Conservation (phyloP, 2,113 vertebrate species). For the Rynchops niger region DNA sequence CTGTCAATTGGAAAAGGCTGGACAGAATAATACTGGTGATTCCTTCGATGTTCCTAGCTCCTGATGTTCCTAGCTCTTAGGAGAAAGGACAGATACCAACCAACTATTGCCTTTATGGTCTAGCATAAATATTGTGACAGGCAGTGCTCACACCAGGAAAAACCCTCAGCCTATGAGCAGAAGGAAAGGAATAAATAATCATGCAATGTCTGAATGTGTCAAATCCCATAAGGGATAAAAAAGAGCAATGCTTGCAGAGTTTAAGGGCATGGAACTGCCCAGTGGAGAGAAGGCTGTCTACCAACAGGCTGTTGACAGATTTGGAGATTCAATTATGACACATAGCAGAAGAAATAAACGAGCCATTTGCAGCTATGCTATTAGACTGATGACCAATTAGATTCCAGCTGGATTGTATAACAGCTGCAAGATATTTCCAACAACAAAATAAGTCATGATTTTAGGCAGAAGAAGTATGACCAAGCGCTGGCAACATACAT, state of each 20-base stretch:
- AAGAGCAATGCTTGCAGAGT: neutral
- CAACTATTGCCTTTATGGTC: neutral
- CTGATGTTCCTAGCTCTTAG: neutral
- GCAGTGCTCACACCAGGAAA: neutral
- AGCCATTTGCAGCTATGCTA: neutral
- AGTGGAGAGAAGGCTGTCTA: neutral
- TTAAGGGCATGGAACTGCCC: neutral
- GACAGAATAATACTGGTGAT: neutral
- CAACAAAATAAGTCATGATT: neutral
- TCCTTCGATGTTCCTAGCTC: neutral
- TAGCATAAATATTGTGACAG: neutral
- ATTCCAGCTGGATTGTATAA: neutral
- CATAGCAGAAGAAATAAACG: neutral
- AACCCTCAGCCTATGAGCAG: neutral
- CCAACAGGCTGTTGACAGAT: constrained; percentile 9
- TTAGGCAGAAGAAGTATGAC: neutral
- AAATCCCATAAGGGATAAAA: neutral
- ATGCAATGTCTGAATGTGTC: neutral
- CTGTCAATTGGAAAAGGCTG: neutral
- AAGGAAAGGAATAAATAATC: neutral
- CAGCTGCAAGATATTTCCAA: constrained; percentile 11
- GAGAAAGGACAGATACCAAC: neutral
- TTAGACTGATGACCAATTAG: constrained; percentile 15
- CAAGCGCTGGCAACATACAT: neutral
- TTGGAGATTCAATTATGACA: neutral